A percentile compares a stretch with the other conserved stretches of the same genome.
Conservation (phyloP, 2,113 vertebrate species). For the Xerus inauris region DNA sequence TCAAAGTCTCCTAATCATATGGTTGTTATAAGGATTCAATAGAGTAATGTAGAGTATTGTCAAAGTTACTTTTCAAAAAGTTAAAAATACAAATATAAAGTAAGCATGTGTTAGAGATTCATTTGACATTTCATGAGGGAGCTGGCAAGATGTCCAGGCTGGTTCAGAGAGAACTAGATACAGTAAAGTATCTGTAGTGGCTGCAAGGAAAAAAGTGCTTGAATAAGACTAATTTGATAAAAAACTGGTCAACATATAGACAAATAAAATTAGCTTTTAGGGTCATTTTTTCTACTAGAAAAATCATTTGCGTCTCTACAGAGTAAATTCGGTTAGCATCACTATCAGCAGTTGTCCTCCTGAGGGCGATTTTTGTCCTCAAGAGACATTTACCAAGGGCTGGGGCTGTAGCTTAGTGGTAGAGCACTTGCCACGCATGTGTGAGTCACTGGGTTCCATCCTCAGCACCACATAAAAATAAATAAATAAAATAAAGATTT, state of each 20-base stretch:
- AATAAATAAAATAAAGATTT: too few species aligned
- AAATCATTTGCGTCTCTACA: not conserved
- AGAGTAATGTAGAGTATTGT: not conserved
- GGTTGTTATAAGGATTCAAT: slow-evolving; percentile 8
- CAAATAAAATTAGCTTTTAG: not conserved
- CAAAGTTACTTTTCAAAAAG: not conserved
- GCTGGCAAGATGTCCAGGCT: not conserved
- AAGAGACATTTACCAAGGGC: not conserved
- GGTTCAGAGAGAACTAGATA: not conserved
- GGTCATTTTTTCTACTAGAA: not conserved
- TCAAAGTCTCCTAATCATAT: not conserved
- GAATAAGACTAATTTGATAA: slow-evolving; percentile 12
- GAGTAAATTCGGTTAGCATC: not conserved
- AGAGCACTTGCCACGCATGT: too few species aligned
- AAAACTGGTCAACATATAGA: not conserved
- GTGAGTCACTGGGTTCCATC: too few species aligned
- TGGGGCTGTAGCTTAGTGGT: too few species aligned
- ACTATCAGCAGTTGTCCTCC: not conserved
- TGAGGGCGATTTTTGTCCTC: not conserved
- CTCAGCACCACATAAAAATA: too few species aligned
- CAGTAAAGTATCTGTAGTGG: not conserved
- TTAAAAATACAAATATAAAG: slow-evolving; percentile 5
- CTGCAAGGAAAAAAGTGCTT: not conserved
- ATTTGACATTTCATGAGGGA: not conserved
- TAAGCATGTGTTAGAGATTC: not conserved